phyloP scores from a whole-genome alignment of 2,797 vertebrate species.

The Galago senegalensis region DNA sequence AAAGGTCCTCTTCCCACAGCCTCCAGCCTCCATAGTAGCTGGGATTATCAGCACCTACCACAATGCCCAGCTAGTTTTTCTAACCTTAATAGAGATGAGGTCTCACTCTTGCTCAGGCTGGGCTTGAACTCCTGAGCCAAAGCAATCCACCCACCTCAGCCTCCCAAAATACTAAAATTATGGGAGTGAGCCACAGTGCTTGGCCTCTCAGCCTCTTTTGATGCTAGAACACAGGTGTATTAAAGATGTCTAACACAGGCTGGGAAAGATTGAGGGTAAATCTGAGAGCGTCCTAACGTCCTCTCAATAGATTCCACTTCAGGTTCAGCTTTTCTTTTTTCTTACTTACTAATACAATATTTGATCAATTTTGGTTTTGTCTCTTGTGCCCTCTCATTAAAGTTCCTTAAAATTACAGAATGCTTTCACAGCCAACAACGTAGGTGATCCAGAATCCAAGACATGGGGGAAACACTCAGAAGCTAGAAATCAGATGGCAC shows the following conservation, averaged over 20 bases:
- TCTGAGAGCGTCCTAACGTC: background rate
- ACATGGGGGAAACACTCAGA: background rate
- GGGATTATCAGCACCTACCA: too few relatives aligned
- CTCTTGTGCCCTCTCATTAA: background rate
- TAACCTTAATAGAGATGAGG: too few relatives aligned
- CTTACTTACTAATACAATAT: background rate
- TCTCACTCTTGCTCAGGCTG: too few relatives aligned
- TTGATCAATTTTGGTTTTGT: slow-evolving; percentile 54
- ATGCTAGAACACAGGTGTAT: background rate
- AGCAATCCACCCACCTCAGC: too few relatives aligned
- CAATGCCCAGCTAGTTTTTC: too few relatives aligned
- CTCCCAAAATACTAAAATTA: too few relatives aligned
- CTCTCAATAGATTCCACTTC: slow-evolving; percentile 13
- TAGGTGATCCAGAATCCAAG: background rate
- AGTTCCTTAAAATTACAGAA: slow-evolving; percentile 28
- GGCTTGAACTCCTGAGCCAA: too few relatives aligned
- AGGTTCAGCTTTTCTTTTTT: background rate
- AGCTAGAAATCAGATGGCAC: background rate
- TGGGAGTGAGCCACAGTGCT: too few relatives aligned
- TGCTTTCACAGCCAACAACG: background rate
- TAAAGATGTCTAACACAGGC: background rate
- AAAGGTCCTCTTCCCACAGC: too few relatives aligned
- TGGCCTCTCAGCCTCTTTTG: background rate
- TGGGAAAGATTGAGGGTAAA: background rate
- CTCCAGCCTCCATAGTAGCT: too few relatives aligned